These are phyloP conservation scores for Hipparchia semele DNA, from an alignment of 2,888 invertebrate genomes.

Conservation along the genomic window DNA sequence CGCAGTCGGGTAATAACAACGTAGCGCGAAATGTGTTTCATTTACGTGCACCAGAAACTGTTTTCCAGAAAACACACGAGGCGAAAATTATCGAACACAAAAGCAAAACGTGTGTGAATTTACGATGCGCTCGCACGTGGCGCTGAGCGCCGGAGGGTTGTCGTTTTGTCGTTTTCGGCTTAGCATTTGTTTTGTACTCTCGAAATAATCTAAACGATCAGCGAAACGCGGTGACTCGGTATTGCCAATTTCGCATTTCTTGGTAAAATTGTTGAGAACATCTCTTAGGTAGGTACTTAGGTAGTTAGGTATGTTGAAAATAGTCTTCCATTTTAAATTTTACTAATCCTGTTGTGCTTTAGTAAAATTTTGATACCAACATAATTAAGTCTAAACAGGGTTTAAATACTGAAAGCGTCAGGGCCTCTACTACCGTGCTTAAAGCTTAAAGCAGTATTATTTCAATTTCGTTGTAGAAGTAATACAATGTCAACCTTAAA, in stretches of 20 bases:
- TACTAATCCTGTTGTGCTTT: no score
- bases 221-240: constrained; percentile 21
- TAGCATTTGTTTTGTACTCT: constrained; percentile 32
- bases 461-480: no score
- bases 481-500: no score
- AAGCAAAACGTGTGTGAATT: constrained; percentile 46
- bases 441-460: no score
- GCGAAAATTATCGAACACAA: constrained; percentile 41
- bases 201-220: constrained; percentile 32
- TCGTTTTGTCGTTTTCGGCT: constrained; percentile 39
- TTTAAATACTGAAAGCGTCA: no score
- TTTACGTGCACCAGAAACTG: not conserved
- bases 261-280: not conserved
- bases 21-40: constrained; percentile 2
- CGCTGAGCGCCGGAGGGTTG: constrained; percentile 9
- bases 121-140: constrained; percentile 44
- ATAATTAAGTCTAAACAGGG: no score
- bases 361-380: no score
- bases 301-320: no score
- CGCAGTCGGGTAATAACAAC: no score
- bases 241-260: constrained; percentile 5
- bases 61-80: constrained; percentile 34
- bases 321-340: no score
- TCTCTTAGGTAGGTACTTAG: not conserved
- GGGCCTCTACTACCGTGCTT: no score